Base-by-base conservation (phyloP, 1,140 invertebrate species). In the Listronotus oregonensis region DNA sequence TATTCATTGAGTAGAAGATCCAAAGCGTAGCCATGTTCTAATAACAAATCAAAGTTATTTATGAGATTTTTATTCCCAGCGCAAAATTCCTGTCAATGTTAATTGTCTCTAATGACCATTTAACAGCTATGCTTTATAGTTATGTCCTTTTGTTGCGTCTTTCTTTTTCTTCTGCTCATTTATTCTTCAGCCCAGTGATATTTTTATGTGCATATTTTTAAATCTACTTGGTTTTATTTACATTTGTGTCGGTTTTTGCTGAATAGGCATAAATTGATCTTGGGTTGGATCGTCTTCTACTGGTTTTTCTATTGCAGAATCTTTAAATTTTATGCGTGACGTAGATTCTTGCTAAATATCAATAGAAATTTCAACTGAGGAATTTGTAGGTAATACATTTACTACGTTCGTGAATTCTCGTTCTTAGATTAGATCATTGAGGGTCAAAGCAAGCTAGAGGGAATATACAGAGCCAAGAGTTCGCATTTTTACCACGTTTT, bases 91-190 rank as follows among this genome's bases (percentile, higher is more conserved):
- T 27, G 37, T 42, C 39, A 49, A 62, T 52, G 47, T 62, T 62
- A 62, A 62, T 62, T 62, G 59, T 52, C 40, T 62, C 47, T 62
- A 62, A 52, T 52, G 47, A 52, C 59, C 59, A 62, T 62, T 62
- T 62, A 62, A 62, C 59, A 62, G 59, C 59, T 62, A 62, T 62
- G 50, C 47, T 62, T 62, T 62, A 62, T 62, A 62, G 59, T 62
- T 52, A 62, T 62, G 59, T 52, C 39, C 59, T 37, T 62, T 62
- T 62, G 47, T 62, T 62, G 47, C 32, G 32, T 46, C 43, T 49
- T n/a, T 10, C 50, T 42, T 31, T 18, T 62, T 62, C 43, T 39
- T 51, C 18, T 15, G n/a, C 15, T 15, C n/a, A 21, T 27, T 46
- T 21, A 49, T 60, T 60, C 44, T 40, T 17, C 46, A 32, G 18